A percentile compares a stretch with the other conserved stretches of the same genome.
Evolutionary conservation across 1,140 invertebrate species (phyloP).

Genomic region (Aphis craccivora): DNA sequence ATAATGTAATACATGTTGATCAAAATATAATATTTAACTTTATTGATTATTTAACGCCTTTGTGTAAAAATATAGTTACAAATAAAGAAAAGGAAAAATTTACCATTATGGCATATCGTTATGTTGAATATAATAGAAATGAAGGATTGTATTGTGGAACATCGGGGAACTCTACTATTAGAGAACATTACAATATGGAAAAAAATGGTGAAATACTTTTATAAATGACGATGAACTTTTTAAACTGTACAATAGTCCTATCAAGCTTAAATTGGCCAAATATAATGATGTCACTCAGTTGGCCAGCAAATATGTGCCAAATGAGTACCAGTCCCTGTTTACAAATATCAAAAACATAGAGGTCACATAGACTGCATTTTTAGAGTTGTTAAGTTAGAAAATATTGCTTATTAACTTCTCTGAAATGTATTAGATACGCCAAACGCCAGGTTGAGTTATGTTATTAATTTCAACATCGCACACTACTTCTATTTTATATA

Average conservation of each 20-base stretch:
- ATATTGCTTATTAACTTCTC: background rate
- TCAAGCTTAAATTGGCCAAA: background rate
- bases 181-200: background rate
- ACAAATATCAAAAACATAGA: background rate
- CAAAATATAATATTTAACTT: conserved; percentile 25
- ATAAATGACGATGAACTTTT: background rate
- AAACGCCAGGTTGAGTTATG: conserved; percentile 2
- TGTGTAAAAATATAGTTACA: conserved; percentile 24
- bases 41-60: conserved; percentile 4
- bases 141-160: background rate
- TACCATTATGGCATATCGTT: too few relatives aligned
- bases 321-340: background rate
- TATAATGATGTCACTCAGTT: background rate
- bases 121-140: conserved; percentile 27
- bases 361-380: background rate
- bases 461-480: background rate
- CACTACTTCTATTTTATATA: background rate
- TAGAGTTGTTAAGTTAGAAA: background rate
- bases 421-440: background rate
- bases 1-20: conserved; percentile 34
- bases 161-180: conserved; percentile 8
- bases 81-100: conserved; percentile 31
- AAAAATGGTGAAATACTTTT: background rate
- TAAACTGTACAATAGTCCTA: background rate
- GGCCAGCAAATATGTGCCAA: background rate